Percentiles rank a stretch among this genome's conserved stretches.
phyloP scores from a whole-genome alignment of 2,888 invertebrate genomes.

The Euplagia quadripunctaria region DNA sequence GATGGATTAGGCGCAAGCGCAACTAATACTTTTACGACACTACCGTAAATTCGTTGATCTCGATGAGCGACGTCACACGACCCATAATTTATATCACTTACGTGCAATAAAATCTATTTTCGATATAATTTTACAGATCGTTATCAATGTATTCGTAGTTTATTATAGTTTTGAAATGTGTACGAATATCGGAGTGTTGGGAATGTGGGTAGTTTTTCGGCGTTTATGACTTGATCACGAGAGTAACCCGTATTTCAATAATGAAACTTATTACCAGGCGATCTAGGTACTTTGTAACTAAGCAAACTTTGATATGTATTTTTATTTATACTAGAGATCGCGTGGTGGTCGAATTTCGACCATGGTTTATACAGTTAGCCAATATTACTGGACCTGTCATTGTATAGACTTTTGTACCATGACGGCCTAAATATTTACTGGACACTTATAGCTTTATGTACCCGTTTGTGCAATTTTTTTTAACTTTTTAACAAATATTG shows the following conservation, averaged over 20 bases:
- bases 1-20: slow-evolving; percentile 72
- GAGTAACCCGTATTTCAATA: neutral
- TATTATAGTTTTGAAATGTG: slow-evolving; percentile 15
- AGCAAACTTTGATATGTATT: no score
- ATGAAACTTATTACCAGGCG: neutral
- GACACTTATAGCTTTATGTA: no score
- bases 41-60: slow-evolving; percentile 76
- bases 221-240: neutral
- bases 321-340: no score
- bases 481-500: no score
- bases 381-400: no score
- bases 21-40: slow-evolving; percentile 81
- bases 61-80: slow-evolving; percentile 68
- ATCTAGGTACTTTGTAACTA: no score
- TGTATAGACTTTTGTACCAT: no score
- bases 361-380: no score
- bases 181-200: neutral
- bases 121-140: slow-evolving; percentile 45
- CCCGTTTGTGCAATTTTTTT: no score
- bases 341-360: no score
- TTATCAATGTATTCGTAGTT: slow-evolving; percentile 44
- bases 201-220: neutral
- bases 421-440: no score
- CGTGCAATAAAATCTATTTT: slow-evolving; percentile 69
- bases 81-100: slow-evolving; percentile 71